These are phyloP conservation scores for Apostichopus californicus DNA, from an alignment of 35 echinoderm and acorn worm genomes.

Conservation along the genomic window DNA sequence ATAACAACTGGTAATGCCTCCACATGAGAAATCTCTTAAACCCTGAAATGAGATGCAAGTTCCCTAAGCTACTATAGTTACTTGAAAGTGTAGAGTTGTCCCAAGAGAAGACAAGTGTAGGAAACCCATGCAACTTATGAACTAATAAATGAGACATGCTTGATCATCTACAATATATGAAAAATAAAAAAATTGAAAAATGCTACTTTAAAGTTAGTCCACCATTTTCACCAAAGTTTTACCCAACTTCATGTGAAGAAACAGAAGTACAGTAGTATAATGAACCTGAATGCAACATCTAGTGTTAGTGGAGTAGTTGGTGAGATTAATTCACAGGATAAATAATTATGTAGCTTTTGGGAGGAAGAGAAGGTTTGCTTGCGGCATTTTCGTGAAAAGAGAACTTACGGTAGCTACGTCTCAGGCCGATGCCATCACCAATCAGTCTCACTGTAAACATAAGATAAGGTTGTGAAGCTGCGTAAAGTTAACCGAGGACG, in stretches of 20 bases:
- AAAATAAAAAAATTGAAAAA: not conserved
- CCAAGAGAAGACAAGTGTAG: not conserved
- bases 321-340: not conserved
- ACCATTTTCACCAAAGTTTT: not conserved
- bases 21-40: too few relatives aligned
- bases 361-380: not conserved
- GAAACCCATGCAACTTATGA: not conserved
- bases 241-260: not conserved
- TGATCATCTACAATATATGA: not conserved
- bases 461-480: conserved; percentile 28
- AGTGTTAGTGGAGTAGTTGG: not conserved
- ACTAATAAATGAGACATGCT: not conserved
- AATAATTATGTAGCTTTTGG: conserved; percentile 7
- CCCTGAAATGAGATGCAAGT: too few relatives aligned
- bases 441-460: conserved; percentile 49
- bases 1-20: too few relatives aligned
- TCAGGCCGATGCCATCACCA: conserved; percentile 36
- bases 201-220: not conserved
- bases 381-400: not conserved
- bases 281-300: not conserved
- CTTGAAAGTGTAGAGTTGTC: too few relatives aligned
- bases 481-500: not conserved
- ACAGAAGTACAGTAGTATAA: not conserved
- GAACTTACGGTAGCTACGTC: conserved; percentile 50
- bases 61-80: too few relatives aligned